Evolutionary conservation across 1,140 invertebrate genomes (phyloP).

Genomic region (Hycleus phaleratus): DNA sequence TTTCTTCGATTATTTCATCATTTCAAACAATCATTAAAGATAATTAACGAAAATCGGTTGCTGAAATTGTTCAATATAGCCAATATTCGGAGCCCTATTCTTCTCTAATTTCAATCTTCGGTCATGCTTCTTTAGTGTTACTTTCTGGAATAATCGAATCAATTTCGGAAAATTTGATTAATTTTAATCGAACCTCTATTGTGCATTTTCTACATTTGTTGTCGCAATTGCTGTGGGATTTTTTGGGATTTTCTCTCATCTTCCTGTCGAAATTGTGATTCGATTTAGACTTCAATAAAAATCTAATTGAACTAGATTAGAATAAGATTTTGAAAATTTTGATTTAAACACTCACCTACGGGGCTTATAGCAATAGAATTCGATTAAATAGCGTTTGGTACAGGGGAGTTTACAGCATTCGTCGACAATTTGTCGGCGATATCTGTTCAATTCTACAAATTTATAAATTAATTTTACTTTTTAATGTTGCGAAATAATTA

Average conservation of each 20-base stretch:
- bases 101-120: not conserved
- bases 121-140: not conserved
- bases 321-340: not conserved
- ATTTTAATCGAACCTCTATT: not conserved
- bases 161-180: not conserved
- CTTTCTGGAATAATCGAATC: not conserved
- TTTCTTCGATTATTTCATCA: no score
- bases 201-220: not conserved
- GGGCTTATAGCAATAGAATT: slow-evolving; percentile 3
- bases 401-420: slow-evolving; percentile 5
- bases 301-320: not conserved
- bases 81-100: not conserved
- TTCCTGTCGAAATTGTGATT: not conserved
- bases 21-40: no score
- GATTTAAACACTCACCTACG: not conserved
- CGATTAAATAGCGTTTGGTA: slow-evolving; percentile 1
- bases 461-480: not conserved
- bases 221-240: not conserved
- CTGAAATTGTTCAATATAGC: slow-evolving; percentile 1
- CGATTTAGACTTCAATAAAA: not conserved
- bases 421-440: slow-evolving; percentile 3
- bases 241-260: not conserved
- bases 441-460: not conserved
- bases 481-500: not conserved
- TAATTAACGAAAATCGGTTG: not conserved